These are phyloP conservation scores for Momotus momota DNA, from an alignment of 2,797 vertebrate genomes.

Conservation along the genomic window DNA sequence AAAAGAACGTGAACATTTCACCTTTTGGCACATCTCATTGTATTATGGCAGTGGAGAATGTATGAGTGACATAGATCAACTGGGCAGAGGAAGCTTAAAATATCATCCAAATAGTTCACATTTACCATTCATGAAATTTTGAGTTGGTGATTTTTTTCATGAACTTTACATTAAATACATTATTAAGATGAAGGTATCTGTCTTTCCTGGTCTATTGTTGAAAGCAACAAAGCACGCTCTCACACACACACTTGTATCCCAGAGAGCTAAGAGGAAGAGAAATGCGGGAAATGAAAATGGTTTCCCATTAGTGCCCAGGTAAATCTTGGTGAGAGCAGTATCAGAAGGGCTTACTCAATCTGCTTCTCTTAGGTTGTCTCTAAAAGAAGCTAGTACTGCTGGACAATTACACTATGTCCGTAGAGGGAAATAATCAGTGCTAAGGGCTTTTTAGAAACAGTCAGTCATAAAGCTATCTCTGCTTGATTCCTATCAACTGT, in stretches of 20 bases:
- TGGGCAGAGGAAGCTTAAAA: background rate
- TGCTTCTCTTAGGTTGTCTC: background rate
- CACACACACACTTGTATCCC: background rate
- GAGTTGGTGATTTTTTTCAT: background rate
- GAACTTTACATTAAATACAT: background rate
- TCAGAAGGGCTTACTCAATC: background rate
- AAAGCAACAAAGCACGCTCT: background rate
- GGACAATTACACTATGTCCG: background rate
- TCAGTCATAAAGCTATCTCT: background rate
- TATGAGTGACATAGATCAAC: background rate
- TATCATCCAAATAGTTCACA: background rate
- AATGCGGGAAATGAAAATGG: background rate
- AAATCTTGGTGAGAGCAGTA: background rate
- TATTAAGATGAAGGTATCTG: background rate
- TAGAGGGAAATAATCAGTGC: background rate
- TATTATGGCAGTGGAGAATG: background rate
- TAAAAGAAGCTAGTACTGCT: background rate
- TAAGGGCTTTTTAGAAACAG: background rate
- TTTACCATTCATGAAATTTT: background rate
- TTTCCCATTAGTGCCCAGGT: background rate
- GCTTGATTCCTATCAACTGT: background rate
- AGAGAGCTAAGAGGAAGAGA: background rate
- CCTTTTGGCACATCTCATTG: background rate
- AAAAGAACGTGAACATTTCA: background rate
- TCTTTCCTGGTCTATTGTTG: background rate